Evolutionary conservation across 2,113 vertebrate genomes (phyloP).

Genomic region (Boleophthalmus pectinirostris): DNA sequence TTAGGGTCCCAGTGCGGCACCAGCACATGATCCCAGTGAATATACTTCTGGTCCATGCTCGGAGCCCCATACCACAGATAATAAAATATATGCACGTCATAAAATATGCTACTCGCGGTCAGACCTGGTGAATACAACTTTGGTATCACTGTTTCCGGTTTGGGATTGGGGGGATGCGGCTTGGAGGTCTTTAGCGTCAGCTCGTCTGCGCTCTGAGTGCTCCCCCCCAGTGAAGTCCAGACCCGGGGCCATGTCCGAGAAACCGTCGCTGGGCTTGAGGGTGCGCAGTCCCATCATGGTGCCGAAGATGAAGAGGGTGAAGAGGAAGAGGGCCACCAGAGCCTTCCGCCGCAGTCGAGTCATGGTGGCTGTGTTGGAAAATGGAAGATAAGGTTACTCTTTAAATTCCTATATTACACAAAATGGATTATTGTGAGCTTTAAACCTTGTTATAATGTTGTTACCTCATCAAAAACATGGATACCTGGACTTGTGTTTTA

Average conservation of each 20-base stretch:
- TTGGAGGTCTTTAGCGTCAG: conserved; percentile 49
- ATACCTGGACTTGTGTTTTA: no score
- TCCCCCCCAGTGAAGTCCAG: conserved; percentile 74
- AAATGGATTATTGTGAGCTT: no score
- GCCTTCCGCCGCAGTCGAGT: conserved; percentile 84
- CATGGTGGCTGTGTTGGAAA: conserved; percentile 77
- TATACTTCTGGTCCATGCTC: conserved; percentile 77
- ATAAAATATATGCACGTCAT: conserved; percentile 89
- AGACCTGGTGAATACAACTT: conserved; percentile 76
- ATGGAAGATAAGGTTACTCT: conserved; percentile 14
- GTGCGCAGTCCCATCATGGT: conserved; percentile 89
- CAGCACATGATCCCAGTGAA: conserved; percentile 89
- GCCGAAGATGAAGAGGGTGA: conserved; percentile 88
- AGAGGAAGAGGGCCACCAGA: conserved; percentile 84
- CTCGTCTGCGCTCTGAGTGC: conserved; percentile 61
- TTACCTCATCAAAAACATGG: no score
- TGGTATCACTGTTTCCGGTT: conserved; percentile 73
- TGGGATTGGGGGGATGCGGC: conserved; percentile 64
- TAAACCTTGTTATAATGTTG: no score
- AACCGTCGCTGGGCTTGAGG: conserved; percentile 84
- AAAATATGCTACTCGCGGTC: conserved; percentile 79
- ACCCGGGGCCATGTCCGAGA: conserved; percentile 82
- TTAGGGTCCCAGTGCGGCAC: conserved; percentile 94
- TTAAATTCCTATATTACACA: no score
- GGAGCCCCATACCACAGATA: conserved; percentile 89